Evolutionary conservation across 1,140 invertebrate genomes (phyloP).

Genomic region (Drosophila athabasca): DNA sequence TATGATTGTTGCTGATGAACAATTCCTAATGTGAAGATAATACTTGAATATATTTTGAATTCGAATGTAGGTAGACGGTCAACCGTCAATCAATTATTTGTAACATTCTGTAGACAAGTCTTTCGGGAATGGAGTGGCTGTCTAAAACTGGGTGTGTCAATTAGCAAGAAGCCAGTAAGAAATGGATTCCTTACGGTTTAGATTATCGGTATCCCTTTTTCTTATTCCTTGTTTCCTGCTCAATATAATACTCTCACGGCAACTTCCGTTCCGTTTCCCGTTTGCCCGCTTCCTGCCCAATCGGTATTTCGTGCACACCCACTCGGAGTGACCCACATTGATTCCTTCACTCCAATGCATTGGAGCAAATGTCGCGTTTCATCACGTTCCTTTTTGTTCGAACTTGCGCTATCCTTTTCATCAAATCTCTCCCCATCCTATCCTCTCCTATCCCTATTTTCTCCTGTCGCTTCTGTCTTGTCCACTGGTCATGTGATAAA

Average conservation of each 20-base stretch:
- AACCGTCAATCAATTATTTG: no score
- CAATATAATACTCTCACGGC: slow-evolving; percentile 2
- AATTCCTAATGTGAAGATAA: no score
- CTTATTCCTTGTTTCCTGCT: neutral
- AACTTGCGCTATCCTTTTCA: slow-evolving; percentile 70
- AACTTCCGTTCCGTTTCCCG: slow-evolving; percentile 2
- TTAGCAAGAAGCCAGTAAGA: no score
- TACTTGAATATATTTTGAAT: no score
- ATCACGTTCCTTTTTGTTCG: slow-evolving; percentile 11
- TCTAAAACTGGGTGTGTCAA: no score
- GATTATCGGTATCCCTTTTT: neutral
- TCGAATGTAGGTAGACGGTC: no score
- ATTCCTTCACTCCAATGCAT: slow-evolving; percentile 17
- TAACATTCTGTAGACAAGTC: no score
- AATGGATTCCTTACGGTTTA: no score
- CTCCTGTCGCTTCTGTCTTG: slow-evolving; percentile 30
- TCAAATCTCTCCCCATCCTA: slow-evolving; percentile 42
- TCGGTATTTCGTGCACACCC: slow-evolving; percentile 11
- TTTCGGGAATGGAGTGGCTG: no score
- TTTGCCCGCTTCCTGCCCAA: slow-evolving; percentile 19
- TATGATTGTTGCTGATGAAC: no score
- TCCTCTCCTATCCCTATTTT: neutral
- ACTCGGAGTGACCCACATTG: slow-evolving; percentile 54
- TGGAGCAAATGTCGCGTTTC: slow-evolving; percentile 61
- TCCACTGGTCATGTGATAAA: slow-evolving; percentile 69